Evolutionary conservation across 2,797 vertebrate genomes (phyloP), one percentile per base, ranked within the genome.

Genomic region (Muraenolepis orangiensis): DNA sequence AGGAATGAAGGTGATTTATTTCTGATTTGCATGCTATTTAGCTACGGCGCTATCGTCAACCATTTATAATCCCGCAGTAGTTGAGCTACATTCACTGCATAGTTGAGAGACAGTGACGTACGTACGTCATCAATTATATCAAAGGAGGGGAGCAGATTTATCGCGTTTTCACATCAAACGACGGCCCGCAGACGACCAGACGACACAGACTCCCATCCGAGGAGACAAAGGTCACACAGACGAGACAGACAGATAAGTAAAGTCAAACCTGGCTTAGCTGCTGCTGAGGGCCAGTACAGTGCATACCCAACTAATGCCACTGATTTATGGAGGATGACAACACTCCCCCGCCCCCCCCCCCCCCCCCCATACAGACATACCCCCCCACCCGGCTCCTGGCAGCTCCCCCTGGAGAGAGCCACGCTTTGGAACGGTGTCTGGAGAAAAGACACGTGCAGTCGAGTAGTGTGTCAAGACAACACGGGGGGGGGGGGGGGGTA

Each of bases 221-320:
- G 26, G 57, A 64, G 20, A 57, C 51, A 6, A 46, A 46, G 51
- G 51, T 18, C 51, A 64, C 57, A 26, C 57, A 3, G 12, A 3
- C 8, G 32, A 64, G 57, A 64, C 57, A 26, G 57, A 64, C 57
- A 64, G 57, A 64, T 64, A 64, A 64, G 57, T n/a, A n/a, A 64
- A 64, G 57, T 64, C 3, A 64, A 26, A 64, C 23, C 57, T 23
- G 66, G 66, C 29, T 67, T 67, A 67, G 26, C 18, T 16, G 13
- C n/a, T 64, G 23, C 57, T 26, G 14, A 5, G 30, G 66, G 6
- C 28, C 26, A 67, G 66, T 67, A 67, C 66, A 67, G 66, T 31
- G 31, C 18, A 67, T 20, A 67, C 57, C 66, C 28, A 14, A 18
- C 66, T 67, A 29, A 67, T 67, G 28, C 66, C 66, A 10, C 28